These are phyloP conservation scores for Acanthosepion esculentum DNA, from an alignment of 2,888 invertebrate genomes.

Conservation along the genomic window DNA sequence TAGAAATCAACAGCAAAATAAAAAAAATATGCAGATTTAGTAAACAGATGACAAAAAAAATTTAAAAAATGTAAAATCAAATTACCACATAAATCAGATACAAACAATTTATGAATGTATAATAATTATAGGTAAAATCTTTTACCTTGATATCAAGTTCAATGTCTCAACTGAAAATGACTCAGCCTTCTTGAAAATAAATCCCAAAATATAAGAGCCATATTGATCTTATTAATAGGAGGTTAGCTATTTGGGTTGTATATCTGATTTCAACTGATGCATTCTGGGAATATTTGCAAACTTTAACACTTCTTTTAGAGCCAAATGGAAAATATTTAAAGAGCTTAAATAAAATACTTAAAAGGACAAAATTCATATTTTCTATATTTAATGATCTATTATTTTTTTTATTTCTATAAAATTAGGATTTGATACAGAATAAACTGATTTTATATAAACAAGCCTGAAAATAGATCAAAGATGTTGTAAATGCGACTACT, in stretches of 20 bases:
- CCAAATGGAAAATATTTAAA: not conserved
- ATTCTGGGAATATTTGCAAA: not conserved
- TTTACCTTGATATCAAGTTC: not conserved
- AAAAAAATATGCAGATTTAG: not conserved
- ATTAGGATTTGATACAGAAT: not conserved
- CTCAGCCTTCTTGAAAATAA: not conserved
- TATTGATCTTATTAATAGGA: not conserved
- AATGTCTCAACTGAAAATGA: not conserved
- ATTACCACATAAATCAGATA: not conserved
- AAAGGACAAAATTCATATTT: not conserved
- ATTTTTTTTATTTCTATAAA: not conserved
- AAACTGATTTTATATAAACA: no score
- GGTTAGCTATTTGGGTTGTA: no score
- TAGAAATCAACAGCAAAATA: not conserved
- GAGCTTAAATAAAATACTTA: not conserved
- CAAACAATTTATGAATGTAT: not conserved
- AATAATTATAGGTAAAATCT: not conserved
- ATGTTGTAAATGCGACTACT: no score
- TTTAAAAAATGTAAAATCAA: not conserved
- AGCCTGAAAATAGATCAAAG: no score
- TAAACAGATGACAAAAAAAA: not conserved
- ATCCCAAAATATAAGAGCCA: slow-evolving; percentile 1
- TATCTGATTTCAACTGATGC: not conserved
- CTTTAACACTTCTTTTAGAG: not conserved
- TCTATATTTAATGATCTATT: not conserved